Percentiles rank a stretch among this genome's conserved stretches.
These are phyloP conservation scores for Popillia japonica DNA, from an alignment of 1,140 invertebrate genomes.

Conservation along the genomic window DNA sequence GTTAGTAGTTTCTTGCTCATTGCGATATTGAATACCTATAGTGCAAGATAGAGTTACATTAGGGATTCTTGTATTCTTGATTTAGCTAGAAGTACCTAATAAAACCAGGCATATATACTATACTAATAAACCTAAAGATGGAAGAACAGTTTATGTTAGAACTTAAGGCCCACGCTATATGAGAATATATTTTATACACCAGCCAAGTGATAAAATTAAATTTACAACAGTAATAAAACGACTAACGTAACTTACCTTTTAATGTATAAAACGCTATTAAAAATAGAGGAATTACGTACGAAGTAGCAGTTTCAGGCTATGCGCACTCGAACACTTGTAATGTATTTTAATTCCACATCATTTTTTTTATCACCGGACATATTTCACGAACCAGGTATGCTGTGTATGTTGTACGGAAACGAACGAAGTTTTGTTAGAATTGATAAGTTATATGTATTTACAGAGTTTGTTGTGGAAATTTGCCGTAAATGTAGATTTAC, in stretches of 20 bases:
- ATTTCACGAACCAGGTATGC: neutral
- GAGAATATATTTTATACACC: too few species aligned
- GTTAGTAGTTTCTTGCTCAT: too few species aligned
- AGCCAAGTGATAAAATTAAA: neutral
- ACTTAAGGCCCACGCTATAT: too few species aligned
- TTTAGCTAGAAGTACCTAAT: too few species aligned
- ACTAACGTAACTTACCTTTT: conserved; percentile 1
- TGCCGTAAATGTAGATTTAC: conserved; percentile 7
- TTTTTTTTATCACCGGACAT: conserved; percentile 7
- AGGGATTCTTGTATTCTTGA: too few species aligned
- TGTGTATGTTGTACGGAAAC: neutral
- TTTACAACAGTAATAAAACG: conserved; percentile 1
- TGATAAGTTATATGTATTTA: conserved; percentile 19
- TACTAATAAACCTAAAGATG: too few species aligned
- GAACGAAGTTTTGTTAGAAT: neutral
- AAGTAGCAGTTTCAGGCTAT: neutral
- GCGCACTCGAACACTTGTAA: neutral
- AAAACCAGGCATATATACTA: too few species aligned
- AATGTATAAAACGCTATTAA: conserved; percentile 9
- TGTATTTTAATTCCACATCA: conserved; percentile 6
- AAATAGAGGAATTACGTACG: neutral
- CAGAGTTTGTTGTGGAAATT: conserved; percentile 1
- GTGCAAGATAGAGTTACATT: too few species aligned
- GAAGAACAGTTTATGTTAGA: too few species aligned
- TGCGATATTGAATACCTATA: too few species aligned